Evolutionary conservation across 2,888 invertebrate species (phyloP), one percentile per base, ranked within the genome.

Genomic region (Abrostola tripartita): DNA sequence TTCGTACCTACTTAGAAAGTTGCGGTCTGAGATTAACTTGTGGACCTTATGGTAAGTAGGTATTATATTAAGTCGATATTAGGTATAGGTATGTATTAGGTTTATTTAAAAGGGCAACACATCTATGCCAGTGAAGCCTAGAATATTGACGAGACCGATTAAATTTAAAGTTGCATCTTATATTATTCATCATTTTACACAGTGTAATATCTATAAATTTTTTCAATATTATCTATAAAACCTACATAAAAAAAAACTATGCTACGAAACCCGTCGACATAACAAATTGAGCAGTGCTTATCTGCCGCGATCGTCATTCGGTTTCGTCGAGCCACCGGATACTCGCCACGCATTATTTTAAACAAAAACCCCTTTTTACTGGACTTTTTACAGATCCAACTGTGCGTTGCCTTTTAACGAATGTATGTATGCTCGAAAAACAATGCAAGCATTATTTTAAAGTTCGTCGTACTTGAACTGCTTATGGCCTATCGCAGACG

Each of bases 281-380:
- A 75, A 75, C 71, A 76, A 79, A 81, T 78, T 69, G 65, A 65
- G 53, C 47, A 12, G 53, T 37, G 52, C 66, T 73, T 78, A 80
- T 81, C 80, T 59, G 62, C 59, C 53, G 68, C 67, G 72, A 81
- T 79, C 78, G 58, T 65, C 58, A 68, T 59, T 67, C 60, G 63
- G 54, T 54, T 67, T 54, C 57, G 65, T 51, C 55, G 49, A 36
- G 50, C 55, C 68, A 74, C 62, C 36, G 57, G 54, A 56, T 62
- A 60, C 40, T 37, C 24, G 53, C 40, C 52, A 61, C 60, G 59
- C 60, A 71, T 60, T 72, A 74, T 65, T 71, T 61, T 37, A 60
- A 67, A 71, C 64, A 68, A 72, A 67, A 65, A 67, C 58, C 47
- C 37, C 68, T 66, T 75, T 69, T 73, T 65, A 57, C 47, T 68